Evolutionary conservation across 2,797 vertebrate species (phyloP).

Genomic region (Orestias chungarensis): DNA sequence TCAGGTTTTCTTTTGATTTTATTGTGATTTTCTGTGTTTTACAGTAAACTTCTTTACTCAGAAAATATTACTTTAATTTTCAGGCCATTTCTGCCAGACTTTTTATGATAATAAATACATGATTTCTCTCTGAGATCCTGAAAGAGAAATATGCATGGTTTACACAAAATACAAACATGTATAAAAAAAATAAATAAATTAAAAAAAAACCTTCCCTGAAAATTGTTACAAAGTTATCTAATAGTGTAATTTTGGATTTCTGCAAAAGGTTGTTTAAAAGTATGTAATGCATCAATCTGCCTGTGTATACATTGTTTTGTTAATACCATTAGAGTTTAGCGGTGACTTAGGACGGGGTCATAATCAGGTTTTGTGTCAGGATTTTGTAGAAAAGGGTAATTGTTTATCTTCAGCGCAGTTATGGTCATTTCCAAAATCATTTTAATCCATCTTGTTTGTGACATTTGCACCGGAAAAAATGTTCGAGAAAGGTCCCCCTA

Average conservation of each 20-base stretch:
- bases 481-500: not conserved
- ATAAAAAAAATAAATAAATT: too few relatives aligned
- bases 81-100: not conserved
- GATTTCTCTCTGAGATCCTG: not conserved
- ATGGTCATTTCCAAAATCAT: not conserved
- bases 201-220: not conserved
- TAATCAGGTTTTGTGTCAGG: constrained; percentile 1
- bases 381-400: not conserved
- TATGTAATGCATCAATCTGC: not conserved
- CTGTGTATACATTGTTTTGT: not conserved
- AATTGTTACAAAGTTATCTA: not conserved
- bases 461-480: not conserved
- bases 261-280: not conserved
- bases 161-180: not conserved
- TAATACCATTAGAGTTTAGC: not conserved
- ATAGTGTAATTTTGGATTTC: not conserved
- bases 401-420: not conserved
- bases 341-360: not conserved
- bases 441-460: not conserved
- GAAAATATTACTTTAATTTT: not conserved
- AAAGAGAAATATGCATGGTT: not conserved
- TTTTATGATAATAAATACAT: not conserved
- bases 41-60: not conserved
- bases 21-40: not conserved
- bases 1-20: not conserved